Conservation (phyloP, 2,888 invertebrate genomes). For the Pimpla rufipes region DNA sequence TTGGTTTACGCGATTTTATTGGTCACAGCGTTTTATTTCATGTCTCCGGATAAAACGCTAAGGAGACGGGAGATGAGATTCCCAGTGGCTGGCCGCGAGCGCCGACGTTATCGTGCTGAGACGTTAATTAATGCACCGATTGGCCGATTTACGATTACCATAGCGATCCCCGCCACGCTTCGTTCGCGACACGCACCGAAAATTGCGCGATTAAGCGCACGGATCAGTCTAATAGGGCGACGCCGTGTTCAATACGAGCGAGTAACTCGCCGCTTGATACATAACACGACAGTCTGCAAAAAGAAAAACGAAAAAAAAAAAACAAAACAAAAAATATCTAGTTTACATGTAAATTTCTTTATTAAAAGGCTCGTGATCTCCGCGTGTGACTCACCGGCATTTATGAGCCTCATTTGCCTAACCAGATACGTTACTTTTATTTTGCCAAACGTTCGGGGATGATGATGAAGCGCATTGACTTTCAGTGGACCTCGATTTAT, state of each 20-base stretch:
- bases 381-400: constrained; percentile 58
- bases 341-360: constrained; percentile 66
- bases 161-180: constrained; percentile 2
- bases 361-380: constrained; percentile 59
- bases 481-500: constrained; percentile 25
- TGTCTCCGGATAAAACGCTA: constrained; percentile 4
- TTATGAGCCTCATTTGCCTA: constrained; percentile 62
- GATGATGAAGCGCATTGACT: constrained; percentile 41
- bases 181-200: constrained; percentile 36
- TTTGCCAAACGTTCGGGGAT: constrained; percentile 9
- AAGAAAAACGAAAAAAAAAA: background rate
- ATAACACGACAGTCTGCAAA: constrained; percentile 6
- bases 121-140: background rate
- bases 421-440: constrained; percentile 55
- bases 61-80: constrained; percentile 17
- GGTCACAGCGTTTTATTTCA: background rate
- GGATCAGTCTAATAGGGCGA: constrained; percentile 37
- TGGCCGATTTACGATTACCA: constrained; percentile 56
- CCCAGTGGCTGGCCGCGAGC: background rate
- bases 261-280: constrained; percentile 15
- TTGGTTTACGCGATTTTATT: constrained; percentile 16
- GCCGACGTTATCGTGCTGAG: background rate
- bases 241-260: constrained; percentile 50
- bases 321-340: too few relatives aligned
- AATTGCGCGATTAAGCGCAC: constrained; percentile 51